These are phyloP conservation scores for Dendrocopos noguchii DNA, from an alignment of 2,113 vertebrate genomes.

Conservation along the genomic window DNA sequence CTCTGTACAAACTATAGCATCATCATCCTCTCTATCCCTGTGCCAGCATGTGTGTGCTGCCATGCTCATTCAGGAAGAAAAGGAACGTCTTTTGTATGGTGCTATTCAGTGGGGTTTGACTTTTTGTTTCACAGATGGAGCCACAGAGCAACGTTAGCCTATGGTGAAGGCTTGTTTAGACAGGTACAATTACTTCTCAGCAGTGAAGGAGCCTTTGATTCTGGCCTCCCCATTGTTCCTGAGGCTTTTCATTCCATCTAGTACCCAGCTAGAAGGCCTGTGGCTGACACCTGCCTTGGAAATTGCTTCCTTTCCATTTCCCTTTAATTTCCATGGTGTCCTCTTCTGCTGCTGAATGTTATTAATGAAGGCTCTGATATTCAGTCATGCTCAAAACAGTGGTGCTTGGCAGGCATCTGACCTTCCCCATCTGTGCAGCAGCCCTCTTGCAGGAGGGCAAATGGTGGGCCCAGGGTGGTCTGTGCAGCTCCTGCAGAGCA, in stretches of 20 bases:
- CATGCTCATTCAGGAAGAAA: not conserved
- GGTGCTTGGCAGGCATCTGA: not conserved
- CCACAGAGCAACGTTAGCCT: not conserved
- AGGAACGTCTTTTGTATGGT: not conserved
- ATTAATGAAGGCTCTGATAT: not conserved
- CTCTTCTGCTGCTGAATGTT: not conserved
- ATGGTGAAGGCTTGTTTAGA: not conserved
- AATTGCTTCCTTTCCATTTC: not conserved
- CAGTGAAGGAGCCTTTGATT: slow-evolving; percentile 46
- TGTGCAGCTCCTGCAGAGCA: not conserved
- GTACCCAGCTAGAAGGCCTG: not conserved
- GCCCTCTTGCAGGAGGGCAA: not conserved
- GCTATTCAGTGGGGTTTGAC: not conserved
- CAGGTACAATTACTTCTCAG: not conserved
- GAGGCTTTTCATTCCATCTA: slow-evolving; percentile 23
- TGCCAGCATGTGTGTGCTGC: not conserved
- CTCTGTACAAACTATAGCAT: not conserved
- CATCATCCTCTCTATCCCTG: not conserved
- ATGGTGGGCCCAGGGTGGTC: not conserved
- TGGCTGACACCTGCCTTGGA: not conserved
- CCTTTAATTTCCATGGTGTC: not conserved
- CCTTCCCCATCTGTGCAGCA: not conserved
- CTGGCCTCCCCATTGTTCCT: not conserved
- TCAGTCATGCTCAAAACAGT: not conserved
- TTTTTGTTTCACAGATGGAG: not conserved